Evolutionary conservation across 92 coral and sea anemone genomes (phyloP), one percentile per base, ranked within the genome.

Genomic region (Phenganax subtilis): DNA sequence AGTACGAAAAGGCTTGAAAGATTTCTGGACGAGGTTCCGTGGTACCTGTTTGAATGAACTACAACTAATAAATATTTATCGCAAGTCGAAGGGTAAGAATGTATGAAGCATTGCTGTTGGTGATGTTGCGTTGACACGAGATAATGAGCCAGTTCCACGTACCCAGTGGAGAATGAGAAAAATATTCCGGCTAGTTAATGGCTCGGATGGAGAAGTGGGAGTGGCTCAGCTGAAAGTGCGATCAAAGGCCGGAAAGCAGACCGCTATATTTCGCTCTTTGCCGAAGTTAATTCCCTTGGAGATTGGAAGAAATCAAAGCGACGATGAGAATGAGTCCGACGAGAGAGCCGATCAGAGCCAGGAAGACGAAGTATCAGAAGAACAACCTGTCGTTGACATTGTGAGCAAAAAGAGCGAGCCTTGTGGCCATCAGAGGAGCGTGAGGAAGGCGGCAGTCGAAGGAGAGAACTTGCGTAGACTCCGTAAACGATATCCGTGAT

Each of bases 21-120:
- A 81, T 81, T 81, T 47, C 54, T 80, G 85, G 85, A 64, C n/a
- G 57, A 61, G 85, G 70, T 81, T 81, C 51, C 77, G 85, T n/a
- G 57, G 57, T 6, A 20, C 8, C 10, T 76, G 56, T 37, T 10
- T 76, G 31, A 76, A 76, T 53, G 81, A 76, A 54, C 54, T 76
- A n/a, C 3, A 67, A 11, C 81, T 56, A 31, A 76, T 76, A 67
- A 76, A 76, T 27, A 7, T 76, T 7, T 76, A 76, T 27, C 77
- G 60, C 28, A 53, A 52, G 17, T 11, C 17, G 11, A 73, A 73
- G 20, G 3, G 16, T 17, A 9, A 11, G 1, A 57, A 6, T 10
- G 30, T 3, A 15, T 12, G 28, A 54, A 15, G 44, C 57, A 9
- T 30, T 7, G 57, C 62, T 0, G 81, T 76, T 6, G 81, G 81